Evolutionary conservation across 1,140 invertebrate genomes (phyloP), one percentile per base, ranked within the genome.

Genomic region (Bicyclus anynana): DNA sequence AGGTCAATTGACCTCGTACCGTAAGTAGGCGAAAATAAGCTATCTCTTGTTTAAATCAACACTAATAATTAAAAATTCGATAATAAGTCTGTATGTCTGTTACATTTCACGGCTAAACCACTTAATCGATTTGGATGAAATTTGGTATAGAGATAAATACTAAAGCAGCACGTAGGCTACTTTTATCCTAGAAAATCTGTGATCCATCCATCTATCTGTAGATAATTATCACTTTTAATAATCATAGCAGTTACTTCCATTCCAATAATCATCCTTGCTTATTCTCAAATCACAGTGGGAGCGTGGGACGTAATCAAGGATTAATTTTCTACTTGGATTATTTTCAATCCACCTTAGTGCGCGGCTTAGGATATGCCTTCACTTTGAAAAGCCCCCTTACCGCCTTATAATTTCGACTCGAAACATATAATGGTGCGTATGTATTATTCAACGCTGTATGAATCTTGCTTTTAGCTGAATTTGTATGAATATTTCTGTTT

Each of bases 281-380:
- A 44, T 61, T 67, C 69, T 70, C 67, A 76, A 82, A 77, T 82
- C 74, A 69, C 51, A 72, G 64, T 40, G 62, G 64, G 72, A 79
- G 72, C 67, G n/a, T n/a, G 69, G 78, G 66, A 69, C 74, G 82
- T 86, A 85, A 86, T 87, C 83, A 86, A 80, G 81, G 80, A 84
- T 87, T 87, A 83, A 87, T 86, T 87, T 87, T 87, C 82, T 86
- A 81, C 82, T 84, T 78, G 83, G 77, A 87, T 87, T 84, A 86
- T 80, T 86, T 87, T 86, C 82, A 87, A 87, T 87, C 70, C 78
- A 70, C 72, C 74, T 74, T 66, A 74, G 69, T 78, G 71, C 76
- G 77, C 76, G 74, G 76, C 72, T 77, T 78, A 73, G 71, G 75
- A 79, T 72, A 72, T 69, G 63, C 74, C 81, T 81, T 73, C 65